phyloP scores from a whole-genome alignment of 2,797 vertebrate species.

The Delichon dasypus region DNA sequence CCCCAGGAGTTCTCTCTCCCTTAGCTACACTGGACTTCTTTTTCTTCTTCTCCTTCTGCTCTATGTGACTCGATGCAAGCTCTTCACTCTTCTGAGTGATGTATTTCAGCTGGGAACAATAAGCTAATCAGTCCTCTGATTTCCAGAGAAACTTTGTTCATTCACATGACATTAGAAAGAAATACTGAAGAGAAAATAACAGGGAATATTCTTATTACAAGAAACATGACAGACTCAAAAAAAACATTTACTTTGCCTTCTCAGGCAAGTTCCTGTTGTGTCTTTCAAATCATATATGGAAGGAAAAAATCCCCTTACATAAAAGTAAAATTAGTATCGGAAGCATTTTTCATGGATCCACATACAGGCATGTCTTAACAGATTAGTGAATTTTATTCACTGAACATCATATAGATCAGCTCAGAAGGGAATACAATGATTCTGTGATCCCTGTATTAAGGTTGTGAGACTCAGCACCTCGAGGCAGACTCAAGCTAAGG shows the following conservation, averaged over 20 bases:
- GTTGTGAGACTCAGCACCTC: neutral
- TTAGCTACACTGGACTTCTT: conserved; percentile 60
- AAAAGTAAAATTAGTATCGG: neutral
- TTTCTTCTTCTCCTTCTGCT: conserved; percentile 76
- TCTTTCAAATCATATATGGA: neutral
- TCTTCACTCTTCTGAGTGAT: conserved; percentile 77
- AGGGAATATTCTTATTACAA: neutral
- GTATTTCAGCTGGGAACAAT: conserved; percentile 70
- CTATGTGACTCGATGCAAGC: conserved; percentile 62
- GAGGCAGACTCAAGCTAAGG: neutral
- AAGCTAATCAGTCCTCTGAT: neutral
- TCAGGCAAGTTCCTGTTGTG: neutral
- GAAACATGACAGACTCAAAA: neutral
- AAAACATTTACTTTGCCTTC: neutral
- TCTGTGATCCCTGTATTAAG: neutral
- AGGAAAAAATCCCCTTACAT: neutral
- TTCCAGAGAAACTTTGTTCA: neutral
- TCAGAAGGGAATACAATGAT: neutral
- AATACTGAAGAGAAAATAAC: neutral
- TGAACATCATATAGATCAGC: neutral
- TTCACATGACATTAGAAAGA: neutral
- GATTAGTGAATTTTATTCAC: neutral
- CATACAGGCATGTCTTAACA: neutral
- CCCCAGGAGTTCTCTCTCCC: neutral
- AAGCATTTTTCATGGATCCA: neutral